Conservation (phyloP, 1,140 invertebrate species). For the Drosophila trapezifrons region DNA sequence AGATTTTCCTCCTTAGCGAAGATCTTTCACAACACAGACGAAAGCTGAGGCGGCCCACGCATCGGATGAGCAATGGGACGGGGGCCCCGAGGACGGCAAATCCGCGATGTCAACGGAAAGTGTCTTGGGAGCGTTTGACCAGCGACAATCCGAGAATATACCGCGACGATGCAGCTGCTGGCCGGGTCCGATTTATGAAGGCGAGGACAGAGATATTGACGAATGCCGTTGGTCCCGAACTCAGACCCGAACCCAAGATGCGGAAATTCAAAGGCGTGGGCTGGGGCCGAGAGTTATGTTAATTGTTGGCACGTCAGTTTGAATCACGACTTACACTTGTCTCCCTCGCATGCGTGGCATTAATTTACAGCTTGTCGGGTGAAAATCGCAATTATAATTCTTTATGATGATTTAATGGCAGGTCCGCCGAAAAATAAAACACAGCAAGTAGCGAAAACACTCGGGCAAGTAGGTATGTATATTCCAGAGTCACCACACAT, state of each 20-base stretch:
- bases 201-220: slow-evolving; percentile 70
- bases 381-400: slow-evolving; percentile 80
- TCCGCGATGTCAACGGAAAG: slow-evolving; percentile 67
- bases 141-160: slow-evolving; percentile 11
- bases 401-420: slow-evolving; percentile 80
- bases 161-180: slow-evolving; percentile 58
- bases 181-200: slow-evolving; percentile 62
- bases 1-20: slow-evolving; percentile 65
- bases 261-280: slow-evolving; percentile 74
- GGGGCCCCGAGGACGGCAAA: slow-evolving; percentile 38
- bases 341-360: slow-evolving; percentile 56
- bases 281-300: slow-evolving; percentile 66
- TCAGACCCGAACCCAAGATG: slow-evolving; percentile 47
- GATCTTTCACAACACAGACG: slow-evolving; percentile 67
- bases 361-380: slow-evolving; percentile 74
- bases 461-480: slow-evolving; percentile 2
- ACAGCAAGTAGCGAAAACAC: slow-evolving; percentile 33
- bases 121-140: slow-evolving; percentile 51
- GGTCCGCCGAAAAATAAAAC: slow-evolving; percentile 27
- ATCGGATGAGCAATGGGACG: slow-evolving; percentile 12
- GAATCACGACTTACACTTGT: slow-evolving; percentile 82
- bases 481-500: slow-evolving; percentile 9
- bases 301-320: slow-evolving; percentile 77
- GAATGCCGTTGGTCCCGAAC: slow-evolving; percentile 38
- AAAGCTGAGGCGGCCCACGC: slow-evolving; percentile 55